Evolutionary conservation across 2,113 vertebrate species (phyloP).

Genomic region (Fulica atra): DNA sequence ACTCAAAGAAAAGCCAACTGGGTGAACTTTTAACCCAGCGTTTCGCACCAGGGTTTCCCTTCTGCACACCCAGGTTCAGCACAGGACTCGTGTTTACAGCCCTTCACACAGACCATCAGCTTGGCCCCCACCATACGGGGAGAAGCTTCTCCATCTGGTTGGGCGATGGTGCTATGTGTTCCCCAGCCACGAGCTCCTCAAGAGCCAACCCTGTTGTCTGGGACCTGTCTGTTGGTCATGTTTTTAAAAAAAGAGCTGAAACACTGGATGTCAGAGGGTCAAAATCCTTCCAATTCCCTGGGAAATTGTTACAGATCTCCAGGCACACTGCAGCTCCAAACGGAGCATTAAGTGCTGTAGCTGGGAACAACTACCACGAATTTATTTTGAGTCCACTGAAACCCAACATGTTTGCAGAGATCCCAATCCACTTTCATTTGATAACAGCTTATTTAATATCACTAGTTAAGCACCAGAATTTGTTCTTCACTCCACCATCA

Average conservation of each 20-base stretch:
- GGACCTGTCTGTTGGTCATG: background rate
- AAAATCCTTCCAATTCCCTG: background rate
- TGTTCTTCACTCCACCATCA: background rate
- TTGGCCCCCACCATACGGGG: background rate
- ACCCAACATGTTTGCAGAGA: background rate
- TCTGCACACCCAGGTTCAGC: background rate
- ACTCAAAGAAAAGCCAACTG: background rate
- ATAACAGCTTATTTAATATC: background rate
- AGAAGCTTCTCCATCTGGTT: background rate
- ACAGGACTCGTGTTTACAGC: background rate
- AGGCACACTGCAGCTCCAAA: background rate
- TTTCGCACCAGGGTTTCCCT: background rate
- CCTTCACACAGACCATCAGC: background rate
- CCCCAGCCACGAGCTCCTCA: background rate
- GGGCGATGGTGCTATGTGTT: background rate
- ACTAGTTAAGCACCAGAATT: background rate
- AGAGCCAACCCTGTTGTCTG: fast-evolving
- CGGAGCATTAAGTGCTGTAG: fast-evolving
- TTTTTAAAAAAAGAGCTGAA: background rate
- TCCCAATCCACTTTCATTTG: background rate
- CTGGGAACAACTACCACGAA: background rate
- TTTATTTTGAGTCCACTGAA: background rate
- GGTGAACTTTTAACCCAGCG: background rate
- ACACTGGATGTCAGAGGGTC: background rate
- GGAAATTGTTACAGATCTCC: background rate